Percentiles rank a stretch among this genome's conserved stretches.
Evolutionary conservation across 2,113 vertebrate genomes (phyloP).

Genomic region (Cinclus mexicanus): DNA sequence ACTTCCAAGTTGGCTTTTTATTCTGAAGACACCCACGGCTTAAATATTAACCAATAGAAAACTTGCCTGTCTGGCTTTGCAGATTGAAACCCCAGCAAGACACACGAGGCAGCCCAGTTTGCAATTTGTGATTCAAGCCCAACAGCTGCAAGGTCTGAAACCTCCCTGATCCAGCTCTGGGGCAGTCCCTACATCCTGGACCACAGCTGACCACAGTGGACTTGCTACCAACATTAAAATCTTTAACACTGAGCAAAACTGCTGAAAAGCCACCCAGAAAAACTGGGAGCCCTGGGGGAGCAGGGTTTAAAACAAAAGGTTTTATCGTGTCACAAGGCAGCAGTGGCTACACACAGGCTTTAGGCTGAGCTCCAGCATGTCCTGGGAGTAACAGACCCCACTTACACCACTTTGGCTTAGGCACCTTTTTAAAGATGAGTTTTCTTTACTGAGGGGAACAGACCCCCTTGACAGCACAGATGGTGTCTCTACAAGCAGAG

Average conservation of each 20-base stretch:
- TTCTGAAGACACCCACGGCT: slow-evolving; percentile 18
- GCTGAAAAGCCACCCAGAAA: neutral
- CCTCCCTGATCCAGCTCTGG: neutral
- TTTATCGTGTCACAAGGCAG: neutral
- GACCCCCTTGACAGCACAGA: neutral
- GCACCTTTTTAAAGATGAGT: neutral
- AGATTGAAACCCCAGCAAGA: slow-evolving; percentile 16
- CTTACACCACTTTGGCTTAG: neutral
- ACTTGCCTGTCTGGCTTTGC: slow-evolving; percentile 40
- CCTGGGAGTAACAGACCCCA: neutral
- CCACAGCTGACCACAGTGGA: rapidly evolving
- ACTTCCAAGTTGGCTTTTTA: neutral
- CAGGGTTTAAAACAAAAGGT: rapidly evolving
- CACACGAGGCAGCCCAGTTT: neutral
- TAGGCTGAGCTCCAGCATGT: neutral
- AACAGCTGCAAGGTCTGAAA: neutral
- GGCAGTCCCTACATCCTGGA: neutral
- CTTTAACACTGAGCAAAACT: neutral
- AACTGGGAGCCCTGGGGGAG: neutral
- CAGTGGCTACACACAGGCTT: neutral
- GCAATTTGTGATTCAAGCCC: neutral
- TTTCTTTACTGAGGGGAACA: slow-evolving; percentile 20
- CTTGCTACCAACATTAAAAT: neutral
- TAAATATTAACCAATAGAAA: slow-evolving; percentile 21
- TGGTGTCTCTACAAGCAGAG: slow-evolving; percentile 24